Evolutionary conservation across 2,888 invertebrate species (phyloP).

Genomic region (Hemicrepidius hirtus): DNA sequence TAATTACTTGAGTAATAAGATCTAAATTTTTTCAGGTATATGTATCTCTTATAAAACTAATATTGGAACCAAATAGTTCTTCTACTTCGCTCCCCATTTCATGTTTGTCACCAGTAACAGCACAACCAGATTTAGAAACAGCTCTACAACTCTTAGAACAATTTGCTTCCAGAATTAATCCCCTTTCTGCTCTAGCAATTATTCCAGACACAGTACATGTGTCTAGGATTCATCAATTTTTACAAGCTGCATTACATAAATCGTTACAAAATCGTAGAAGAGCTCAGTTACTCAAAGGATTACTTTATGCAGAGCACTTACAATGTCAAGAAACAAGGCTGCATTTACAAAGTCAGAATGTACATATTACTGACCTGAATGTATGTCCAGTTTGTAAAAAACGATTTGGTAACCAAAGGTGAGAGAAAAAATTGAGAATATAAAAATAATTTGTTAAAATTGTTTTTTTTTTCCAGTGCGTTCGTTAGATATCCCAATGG

Average conservation of each 20-base stretch:
- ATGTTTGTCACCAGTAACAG: conserved; percentile 76
- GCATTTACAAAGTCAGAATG: conserved; percentile 87
- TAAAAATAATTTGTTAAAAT: background rate
- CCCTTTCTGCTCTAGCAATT: conserved; percentile 84
- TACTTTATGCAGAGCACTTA: conserved; percentile 89
- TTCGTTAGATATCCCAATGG: conserved; percentile 95
- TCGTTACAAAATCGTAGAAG: conserved; percentile 84
- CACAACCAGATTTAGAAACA: conserved; percentile 84
- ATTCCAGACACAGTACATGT: conserved; percentile 89
- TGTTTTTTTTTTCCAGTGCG: conserved; percentile 80
- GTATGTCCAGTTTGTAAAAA: conserved; percentile 95
- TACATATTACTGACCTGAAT: conserved; percentile 89
- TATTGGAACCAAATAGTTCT: conserved; percentile 67
- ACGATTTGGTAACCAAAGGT: conserved; percentile 93
- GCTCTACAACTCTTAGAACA: conserved; percentile 88
- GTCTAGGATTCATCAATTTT: conserved; percentile 77
- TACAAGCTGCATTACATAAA: conserved; percentile 77
- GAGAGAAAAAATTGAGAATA: conserved; percentile 37
- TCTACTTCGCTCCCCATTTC: conserved; percentile 64
- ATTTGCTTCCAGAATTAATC: conserved; percentile 89
- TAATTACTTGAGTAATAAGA: no score
- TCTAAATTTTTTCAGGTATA: conserved; percentile 70
- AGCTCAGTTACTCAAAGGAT: conserved; percentile 86
- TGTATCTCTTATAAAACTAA: conserved; percentile 68
- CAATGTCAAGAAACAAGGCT: conserved; percentile 89